phyloP scores from a whole-genome alignment of 1,140 invertebrate genomes.

The Drosophila lacteicornis region DNA sequence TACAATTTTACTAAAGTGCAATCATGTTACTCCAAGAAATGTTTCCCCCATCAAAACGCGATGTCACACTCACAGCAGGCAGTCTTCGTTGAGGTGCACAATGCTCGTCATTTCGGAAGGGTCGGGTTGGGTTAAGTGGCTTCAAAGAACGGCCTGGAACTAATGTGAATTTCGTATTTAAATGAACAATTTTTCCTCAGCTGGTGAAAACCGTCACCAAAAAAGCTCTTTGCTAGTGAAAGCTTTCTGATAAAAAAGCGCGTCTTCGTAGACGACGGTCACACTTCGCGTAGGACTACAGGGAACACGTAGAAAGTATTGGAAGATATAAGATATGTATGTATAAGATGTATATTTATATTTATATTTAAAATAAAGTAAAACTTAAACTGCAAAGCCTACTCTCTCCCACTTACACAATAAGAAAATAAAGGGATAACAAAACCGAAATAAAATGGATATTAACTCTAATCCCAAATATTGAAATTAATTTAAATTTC shows the following conservation, averaged over 20 bases:
- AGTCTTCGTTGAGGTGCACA: constrained; percentile 34
- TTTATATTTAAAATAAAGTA: too few relatives aligned
- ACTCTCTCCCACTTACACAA: too few relatives aligned
- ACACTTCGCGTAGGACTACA: neutral
- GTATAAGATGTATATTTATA: too few relatives aligned
- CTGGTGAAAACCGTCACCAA: constrained; percentile 28
- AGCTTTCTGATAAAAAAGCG: neutral
- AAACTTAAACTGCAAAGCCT: too few relatives aligned
- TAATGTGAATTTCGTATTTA: neutral
- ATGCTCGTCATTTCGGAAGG: constrained; percentile 4
- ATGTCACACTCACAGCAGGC: constrained; percentile 32
- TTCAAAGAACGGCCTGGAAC: neutral
- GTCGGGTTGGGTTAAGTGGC: too few relatives aligned
- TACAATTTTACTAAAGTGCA: constrained; percentile 33
- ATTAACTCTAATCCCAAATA: too few relatives aligned
- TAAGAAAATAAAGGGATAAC: too few relatives aligned
- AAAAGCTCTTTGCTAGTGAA: constrained; percentile 5
- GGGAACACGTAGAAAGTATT: too few relatives aligned
- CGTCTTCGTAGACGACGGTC: neutral
- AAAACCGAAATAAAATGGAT: too few relatives aligned
- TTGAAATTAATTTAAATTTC: too few relatives aligned
- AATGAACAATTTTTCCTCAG: constrained; percentile 6
- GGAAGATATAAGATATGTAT: too few relatives aligned
- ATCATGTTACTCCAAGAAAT: neutral
- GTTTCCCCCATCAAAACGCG: too few relatives aligned